phyloP scores from a whole-genome alignment of 1,140 invertebrate species.

The Asbolus verrucosus region DNA sequence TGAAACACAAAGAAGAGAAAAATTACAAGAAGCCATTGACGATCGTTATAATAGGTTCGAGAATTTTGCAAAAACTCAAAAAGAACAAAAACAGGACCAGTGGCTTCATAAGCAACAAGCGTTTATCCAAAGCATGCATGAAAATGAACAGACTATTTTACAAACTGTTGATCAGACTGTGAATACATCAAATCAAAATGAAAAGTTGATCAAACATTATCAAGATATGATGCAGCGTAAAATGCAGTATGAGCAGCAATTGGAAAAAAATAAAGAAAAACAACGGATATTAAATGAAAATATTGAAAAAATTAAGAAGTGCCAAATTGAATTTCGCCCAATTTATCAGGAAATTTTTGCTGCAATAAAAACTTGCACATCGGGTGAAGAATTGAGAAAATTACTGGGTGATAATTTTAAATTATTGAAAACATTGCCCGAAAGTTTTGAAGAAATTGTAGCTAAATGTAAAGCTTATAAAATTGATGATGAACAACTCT shows the following conservation, averaged over 20 bases:
- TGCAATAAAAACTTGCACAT: conserved; percentile 61
- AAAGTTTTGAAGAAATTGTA: conserved; percentile 67
- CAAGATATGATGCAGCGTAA: conserved; percentile 62
- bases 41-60: conserved; percentile 50
- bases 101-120: conserved; percentile 62
- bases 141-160: conserved; percentile 59
- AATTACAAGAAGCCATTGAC: conserved; percentile 55
- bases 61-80: conserved; percentile 54
- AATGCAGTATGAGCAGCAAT: conserved; percentile 63
- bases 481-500: conserved; percentile 68
- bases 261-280: conserved; percentile 63
- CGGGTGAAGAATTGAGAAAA: conserved; percentile 60
- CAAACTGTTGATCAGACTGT: conserved; percentile 60
- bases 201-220: conserved; percentile 62
- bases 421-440: conserved; percentile 61
- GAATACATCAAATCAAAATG: conserved; percentile 59
- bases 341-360: conserved; percentile 64
- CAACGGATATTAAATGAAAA: conserved; percentile 62
- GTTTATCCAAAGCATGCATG: conserved; percentile 61
- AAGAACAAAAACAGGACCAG: conserved; percentile 48
- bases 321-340: conserved; percentile 59
- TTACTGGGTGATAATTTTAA: conserved; percentile 56
- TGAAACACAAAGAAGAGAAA: conserved; percentile 59
- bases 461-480: conserved; percentile 67
- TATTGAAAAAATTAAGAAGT: conserved; percentile 61